A percentile compares a stretch with the other conserved stretches of the same genome.
Conservation (phyloP, 2,113 vertebrate species). For the Protobothrops flavoviridis region DNA sequence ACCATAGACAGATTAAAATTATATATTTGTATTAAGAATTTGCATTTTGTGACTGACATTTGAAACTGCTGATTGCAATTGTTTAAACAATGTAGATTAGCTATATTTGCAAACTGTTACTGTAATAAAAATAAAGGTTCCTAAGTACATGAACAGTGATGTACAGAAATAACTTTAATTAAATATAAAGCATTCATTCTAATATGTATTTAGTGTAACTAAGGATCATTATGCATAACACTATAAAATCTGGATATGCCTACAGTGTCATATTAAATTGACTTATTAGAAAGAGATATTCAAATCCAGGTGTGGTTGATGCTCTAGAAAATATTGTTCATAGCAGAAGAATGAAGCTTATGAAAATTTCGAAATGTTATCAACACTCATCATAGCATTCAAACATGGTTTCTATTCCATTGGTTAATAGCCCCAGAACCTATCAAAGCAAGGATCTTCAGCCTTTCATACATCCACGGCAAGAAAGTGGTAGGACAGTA, state of each 20-base stretch:
- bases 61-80: slow-evolving; percentile 10
- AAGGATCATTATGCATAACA: slow-evolving; percentile 23
- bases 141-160: background rate
- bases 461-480: background rate
- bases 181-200: background rate
- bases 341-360: background rate
- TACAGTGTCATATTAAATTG: background rate
- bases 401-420: background rate
- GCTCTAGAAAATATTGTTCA: background rate
- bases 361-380: background rate
- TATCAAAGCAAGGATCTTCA: background rate
- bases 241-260: background rate
- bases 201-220: background rate
- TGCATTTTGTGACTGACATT: slow-evolving; percentile 11
- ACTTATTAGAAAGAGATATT: slow-evolving; percentile 1
- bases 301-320: background rate
- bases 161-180: slow-evolving; percentile 11
- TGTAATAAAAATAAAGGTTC: background rate
- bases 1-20: slow-evolving; percentile 11
- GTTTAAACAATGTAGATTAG: slow-evolving; percentile 4
- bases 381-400: background rate
- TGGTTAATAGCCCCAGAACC: background rate
- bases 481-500: background rate
- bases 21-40: background rate
- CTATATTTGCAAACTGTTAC: background rate